These are phyloP conservation scores for Acleris cristana DNA, from an alignment of 2,888 invertebrate genomes.

Conservation along the genomic window DNA sequence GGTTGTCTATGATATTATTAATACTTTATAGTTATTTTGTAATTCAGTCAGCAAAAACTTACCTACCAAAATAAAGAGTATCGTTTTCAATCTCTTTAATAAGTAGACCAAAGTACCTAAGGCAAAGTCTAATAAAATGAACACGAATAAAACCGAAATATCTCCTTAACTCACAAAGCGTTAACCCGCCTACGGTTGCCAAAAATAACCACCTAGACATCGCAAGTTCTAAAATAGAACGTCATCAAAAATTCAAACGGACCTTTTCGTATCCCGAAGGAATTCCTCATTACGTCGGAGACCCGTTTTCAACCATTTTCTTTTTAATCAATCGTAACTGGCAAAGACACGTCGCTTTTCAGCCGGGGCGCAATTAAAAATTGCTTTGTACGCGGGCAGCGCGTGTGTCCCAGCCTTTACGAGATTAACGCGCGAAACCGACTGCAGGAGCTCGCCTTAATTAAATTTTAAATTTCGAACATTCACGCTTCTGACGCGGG, in stretches of 20 bases:
- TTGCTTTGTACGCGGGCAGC: slow-evolving; percentile 67
- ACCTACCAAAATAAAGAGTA: too few species aligned
- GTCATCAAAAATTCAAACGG: slow-evolving; percentile 39
- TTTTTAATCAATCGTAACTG: slow-evolving; percentile 70
- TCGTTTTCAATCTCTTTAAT: too few species aligned
- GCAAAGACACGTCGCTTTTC: slow-evolving; percentile 69
- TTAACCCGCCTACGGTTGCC: background rate
- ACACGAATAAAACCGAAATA: background rate
- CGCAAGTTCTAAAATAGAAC: slow-evolving; percentile 27
- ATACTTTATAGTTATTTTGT: too few species aligned
- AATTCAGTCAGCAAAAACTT: too few species aligned
- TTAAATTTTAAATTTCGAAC: slow-evolving; percentile 75
- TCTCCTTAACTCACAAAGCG: background rate
- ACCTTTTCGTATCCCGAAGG: slow-evolving; percentile 43
- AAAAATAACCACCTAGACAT: slow-evolving; percentile 13
- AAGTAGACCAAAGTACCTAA: too few species aligned
- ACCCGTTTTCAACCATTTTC: slow-evolving; percentile 50
- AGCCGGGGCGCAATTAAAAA: slow-evolving; percentile 73
- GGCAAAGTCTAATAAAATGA: too few species aligned
- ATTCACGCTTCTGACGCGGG: slow-evolving; percentile 51
- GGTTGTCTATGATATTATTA: too few species aligned
- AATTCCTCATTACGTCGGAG: slow-evolving; percentile 40
- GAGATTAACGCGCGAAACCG: slow-evolving; percentile 68
- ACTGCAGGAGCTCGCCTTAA: slow-evolving; percentile 62
- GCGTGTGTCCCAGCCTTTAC: slow-evolving; percentile 66